A percentile compares a stretch with the other conserved stretches of the same genome.
phyloP scores from a whole-genome alignment of 2,888 invertebrate species.

The Lobophora halterata region DNA sequence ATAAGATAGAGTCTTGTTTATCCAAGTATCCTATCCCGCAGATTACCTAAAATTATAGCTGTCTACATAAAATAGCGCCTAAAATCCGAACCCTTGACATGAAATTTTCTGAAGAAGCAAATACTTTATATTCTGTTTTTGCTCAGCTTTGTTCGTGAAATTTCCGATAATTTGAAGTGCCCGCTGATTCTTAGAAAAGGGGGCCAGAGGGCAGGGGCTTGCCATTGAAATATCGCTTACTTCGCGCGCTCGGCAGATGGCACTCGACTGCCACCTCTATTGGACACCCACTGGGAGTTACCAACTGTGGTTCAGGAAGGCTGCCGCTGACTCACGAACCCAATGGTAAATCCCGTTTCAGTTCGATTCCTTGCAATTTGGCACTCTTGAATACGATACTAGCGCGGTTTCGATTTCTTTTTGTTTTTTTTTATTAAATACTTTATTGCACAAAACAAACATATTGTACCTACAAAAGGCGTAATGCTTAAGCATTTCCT shows the following conservation, averaged over 20 bases:
- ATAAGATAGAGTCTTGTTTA: neutral
- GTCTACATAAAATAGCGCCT: too few relatives aligned
- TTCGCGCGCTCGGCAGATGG: conserved; percentile 37
- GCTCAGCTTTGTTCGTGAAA: conserved; percentile 38
- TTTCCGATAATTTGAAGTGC: conserved; percentile 58
- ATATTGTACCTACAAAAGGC: too few relatives aligned
- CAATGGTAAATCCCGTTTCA: too few relatives aligned
- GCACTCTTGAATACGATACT: too few relatives aligned
- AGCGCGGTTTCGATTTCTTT: too few relatives aligned
- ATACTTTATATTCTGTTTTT: conserved; percentile 20
- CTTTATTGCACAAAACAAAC: too few relatives aligned
- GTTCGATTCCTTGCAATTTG: too few relatives aligned
- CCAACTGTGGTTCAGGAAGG: too few relatives aligned
- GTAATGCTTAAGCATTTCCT: too few relatives aligned
- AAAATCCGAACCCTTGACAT: too few relatives aligned
- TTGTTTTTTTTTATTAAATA: too few relatives aligned
- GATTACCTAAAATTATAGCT: neutral
- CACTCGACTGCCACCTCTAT: conserved; percentile 54
- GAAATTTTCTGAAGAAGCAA: conserved; percentile 25
- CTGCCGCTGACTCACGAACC: too few relatives aligned
- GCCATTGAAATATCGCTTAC: conserved; percentile 65
- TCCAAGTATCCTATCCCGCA: conserved; percentile 1
- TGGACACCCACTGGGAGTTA: conserved; percentile 29
- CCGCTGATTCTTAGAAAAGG: conserved; percentile 37
- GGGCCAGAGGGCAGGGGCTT: conserved; percentile 14